A percentile compares a stretch with the other conserved stretches of the same genome.
These are phyloP conservation scores for Salminus brasiliensis DNA, from an alignment of 2,113 vertebrate species.

Conservation along the genomic window DNA sequence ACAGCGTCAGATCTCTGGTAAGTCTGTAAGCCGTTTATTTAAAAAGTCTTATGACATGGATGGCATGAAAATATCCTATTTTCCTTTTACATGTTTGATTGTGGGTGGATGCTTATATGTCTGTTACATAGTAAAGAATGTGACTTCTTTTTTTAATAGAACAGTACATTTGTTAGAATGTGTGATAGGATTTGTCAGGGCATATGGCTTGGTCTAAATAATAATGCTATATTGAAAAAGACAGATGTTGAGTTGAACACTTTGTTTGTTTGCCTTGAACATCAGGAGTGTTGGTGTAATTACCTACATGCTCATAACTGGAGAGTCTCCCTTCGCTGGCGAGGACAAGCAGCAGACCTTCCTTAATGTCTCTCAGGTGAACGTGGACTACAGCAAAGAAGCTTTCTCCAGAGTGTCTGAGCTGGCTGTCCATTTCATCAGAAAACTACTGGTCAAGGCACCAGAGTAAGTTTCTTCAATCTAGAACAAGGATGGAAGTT, in stretches of 20 bases:
- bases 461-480: constrained; percentile 89
- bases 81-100: no score
- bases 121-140: no score
- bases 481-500: no score
- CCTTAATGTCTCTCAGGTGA: constrained; percentile 95
- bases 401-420: constrained; percentile 87
- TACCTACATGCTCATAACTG: constrained; percentile 93
- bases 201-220: no score
- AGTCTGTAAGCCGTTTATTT: constrained; percentile 57
- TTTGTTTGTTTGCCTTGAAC: neutral
- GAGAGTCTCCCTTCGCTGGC: constrained; percentile 91
- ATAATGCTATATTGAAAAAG: neutral
- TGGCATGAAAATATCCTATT: no score
- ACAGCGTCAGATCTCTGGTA: constrained; percentile 97
- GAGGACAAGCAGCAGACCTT: constrained; percentile 95
- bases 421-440: constrained; percentile 90
- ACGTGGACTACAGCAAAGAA: constrained; percentile 92
- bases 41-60: neutral
- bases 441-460: constrained; percentile 88
- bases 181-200: no score
- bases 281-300: constrained; percentile 93
- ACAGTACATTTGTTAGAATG: no score
- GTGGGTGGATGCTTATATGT: no score
- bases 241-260: neutral
- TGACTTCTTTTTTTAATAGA: no score